Evolutionary conservation across 2,888 invertebrate genomes (phyloP).

Genomic region (Drosophila phalerata): DNA sequence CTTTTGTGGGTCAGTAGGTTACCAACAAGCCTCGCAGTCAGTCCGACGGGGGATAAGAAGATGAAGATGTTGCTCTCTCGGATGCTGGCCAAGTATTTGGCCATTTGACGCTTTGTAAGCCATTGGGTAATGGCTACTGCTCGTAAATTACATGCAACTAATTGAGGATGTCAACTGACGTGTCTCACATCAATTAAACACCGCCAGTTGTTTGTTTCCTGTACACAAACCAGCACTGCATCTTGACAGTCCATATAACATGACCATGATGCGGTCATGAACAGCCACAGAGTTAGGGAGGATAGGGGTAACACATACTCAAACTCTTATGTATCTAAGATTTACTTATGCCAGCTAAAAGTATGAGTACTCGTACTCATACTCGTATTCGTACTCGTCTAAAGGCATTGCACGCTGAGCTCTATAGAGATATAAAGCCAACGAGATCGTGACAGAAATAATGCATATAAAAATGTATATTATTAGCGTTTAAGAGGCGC

Average conservation of each 20-base stretch:
- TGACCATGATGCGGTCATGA: conserved; percentile 55
- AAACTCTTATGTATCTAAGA: conserved; percentile 26
- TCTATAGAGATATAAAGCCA: conserved; percentile 79
- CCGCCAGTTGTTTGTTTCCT: conserved; percentile 42
- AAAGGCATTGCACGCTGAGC: conserved; percentile 31
- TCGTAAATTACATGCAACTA: conserved; percentile 68
- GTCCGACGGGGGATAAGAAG: conserved; percentile 28
- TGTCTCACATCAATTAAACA: conserved; percentile 64
- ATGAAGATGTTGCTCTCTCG: conserved; percentile 45
- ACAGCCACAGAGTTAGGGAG: conserved; percentile 3
- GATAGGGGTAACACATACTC: conserved; percentile 5
- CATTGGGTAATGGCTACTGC: conserved; percentile 32
- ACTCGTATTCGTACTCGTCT: conserved; percentile 26
- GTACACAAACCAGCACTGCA: conserved; percentile 20
- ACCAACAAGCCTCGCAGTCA: conserved; percentile 32
- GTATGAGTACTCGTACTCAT: conserved; percentile 28
- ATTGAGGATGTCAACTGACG: conserved; percentile 78
- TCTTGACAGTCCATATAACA: conserved; percentile 29
- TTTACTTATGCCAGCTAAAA: conserved; percentile 32
- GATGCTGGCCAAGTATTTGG: conserved; percentile 39
- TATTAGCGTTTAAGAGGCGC: conserved; percentile 68
- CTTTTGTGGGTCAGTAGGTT: conserved; percentile 77
- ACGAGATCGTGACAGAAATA: conserved; percentile 83
- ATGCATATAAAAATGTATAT: conserved; percentile 81
- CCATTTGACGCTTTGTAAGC: conserved; percentile 16